phyloP scores from a whole-genome alignment of 2,797 vertebrate species.

The Ispidina picta region DNA sequence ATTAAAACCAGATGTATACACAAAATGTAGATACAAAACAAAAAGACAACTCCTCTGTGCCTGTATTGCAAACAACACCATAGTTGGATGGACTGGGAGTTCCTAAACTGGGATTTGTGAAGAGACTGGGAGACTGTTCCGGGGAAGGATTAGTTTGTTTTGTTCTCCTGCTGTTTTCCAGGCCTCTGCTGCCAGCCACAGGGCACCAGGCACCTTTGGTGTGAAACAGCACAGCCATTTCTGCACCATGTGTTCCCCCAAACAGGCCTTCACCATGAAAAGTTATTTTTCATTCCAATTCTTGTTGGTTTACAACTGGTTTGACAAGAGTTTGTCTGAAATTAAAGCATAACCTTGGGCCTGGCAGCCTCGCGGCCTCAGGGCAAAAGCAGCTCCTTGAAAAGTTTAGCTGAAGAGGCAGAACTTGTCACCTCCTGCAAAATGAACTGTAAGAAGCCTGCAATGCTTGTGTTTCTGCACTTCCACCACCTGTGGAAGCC shows the following conservation, averaged over 20 bases:
- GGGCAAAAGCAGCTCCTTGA: neutral
- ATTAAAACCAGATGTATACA: neutral
- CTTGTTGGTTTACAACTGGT: neutral
- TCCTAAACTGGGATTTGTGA: neutral
- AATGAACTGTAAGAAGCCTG: neutral
- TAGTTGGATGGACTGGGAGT: fast-evolving
- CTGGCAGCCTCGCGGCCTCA: neutral
- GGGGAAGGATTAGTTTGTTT: conserved; percentile 1
- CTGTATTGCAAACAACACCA: neutral
- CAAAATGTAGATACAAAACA: neutral
- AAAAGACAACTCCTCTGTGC: neutral
- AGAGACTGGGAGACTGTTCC: neutral
- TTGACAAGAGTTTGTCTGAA: neutral
- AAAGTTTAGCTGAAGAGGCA: neutral
- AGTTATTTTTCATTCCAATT: neutral
- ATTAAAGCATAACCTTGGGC: neutral
- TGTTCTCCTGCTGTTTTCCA: neutral
- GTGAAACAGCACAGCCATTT: neutral
- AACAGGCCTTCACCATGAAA: neutral
- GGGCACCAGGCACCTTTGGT: neutral
- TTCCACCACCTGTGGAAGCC: neutral
- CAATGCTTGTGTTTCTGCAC: neutral
- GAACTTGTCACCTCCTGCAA: neutral
- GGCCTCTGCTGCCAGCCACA: neutral
- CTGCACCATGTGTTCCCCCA: fast-evolving